phyloP scores from a whole-genome alignment of 2,888 invertebrate genomes.

The Ormyrus nitidulus region DNA sequence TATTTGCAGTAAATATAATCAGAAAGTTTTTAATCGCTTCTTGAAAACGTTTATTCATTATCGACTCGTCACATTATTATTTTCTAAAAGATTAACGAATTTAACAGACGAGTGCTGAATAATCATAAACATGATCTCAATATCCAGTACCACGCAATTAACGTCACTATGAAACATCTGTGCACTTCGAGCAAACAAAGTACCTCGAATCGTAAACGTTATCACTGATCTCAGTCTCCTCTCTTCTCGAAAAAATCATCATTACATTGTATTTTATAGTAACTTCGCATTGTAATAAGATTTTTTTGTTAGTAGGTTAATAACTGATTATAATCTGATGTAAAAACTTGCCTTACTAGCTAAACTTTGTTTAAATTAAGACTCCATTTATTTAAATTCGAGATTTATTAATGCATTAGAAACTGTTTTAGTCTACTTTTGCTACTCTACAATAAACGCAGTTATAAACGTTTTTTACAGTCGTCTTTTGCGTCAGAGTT shows the following conservation, averaged over 20 bases:
- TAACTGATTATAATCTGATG: slow-evolving; percentile 48
- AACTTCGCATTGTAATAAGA: slow-evolving; percentile 46
- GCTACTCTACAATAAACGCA: slow-evolving; percentile 9
- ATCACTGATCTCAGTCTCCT: slow-evolving; percentile 39
- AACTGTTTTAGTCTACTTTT: slow-evolving; percentile 25
- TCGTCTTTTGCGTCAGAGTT: background rate
- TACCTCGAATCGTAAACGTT: slow-evolving; percentile 30
- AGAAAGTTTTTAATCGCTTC: slow-evolving; percentile 25
- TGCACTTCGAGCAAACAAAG: slow-evolving; percentile 34
- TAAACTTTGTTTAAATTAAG: slow-evolving; percentile 40
- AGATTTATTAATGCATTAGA: slow-evolving; percentile 22
- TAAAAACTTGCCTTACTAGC: slow-evolving; percentile 45
- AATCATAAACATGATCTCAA: slow-evolving; percentile 52
- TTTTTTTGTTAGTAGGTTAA: slow-evolving; percentile 28
- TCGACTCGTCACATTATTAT: slow-evolving; percentile 50
- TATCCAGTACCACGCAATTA: slow-evolving; percentile 32
- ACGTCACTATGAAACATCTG: slow-evolving; percentile 36
- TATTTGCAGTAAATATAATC: background rate
- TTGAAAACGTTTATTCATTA: slow-evolving; percentile 55
- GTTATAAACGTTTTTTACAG: slow-evolving; percentile 10
- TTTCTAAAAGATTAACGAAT: slow-evolving; percentile 41
- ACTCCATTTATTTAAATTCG: slow-evolving; percentile 53
- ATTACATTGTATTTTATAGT: slow-evolving; percentile 41
- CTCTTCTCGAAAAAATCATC: slow-evolving; percentile 32
- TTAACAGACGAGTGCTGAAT: slow-evolving; percentile 43